These are phyloP conservation scores for Staurois parvus DNA, from an alignment of 2,797 vertebrate genomes.

Conservation along the genomic window DNA sequence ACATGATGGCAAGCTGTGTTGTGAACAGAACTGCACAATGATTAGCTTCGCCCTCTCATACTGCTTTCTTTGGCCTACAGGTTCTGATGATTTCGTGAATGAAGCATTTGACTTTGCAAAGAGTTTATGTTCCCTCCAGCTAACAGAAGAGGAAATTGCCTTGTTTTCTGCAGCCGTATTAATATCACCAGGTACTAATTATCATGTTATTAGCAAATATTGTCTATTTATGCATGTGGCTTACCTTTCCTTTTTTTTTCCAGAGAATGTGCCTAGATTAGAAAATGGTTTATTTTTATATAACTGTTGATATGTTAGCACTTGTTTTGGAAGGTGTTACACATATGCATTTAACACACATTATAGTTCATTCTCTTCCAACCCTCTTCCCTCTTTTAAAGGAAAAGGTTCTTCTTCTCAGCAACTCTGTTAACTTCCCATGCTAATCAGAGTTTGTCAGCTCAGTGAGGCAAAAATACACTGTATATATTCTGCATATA, in stretches of 20 bases:
- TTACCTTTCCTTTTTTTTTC: neutral
- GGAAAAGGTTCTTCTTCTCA: neutral
- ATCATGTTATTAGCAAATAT: constrained; percentile 5
- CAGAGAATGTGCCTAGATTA: neutral
- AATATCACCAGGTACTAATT: constrained; percentile 92
- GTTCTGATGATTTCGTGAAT: constrained; percentile 96
- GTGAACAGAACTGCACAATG: constrained; percentile 39
- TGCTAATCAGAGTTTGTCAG: neutral
- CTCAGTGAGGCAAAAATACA: neutral
- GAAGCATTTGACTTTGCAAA: constrained; percentile 98
- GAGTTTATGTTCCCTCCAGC: constrained; percentile 96
- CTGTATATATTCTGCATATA: neutral
- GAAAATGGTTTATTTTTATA: neutral
- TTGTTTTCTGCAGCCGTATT: constrained; percentile 98
- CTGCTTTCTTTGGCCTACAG: constrained; percentile 73
- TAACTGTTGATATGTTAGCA: neutral
- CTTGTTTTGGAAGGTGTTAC: neutral
- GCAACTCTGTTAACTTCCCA: neutral
- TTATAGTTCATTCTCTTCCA: neutral
- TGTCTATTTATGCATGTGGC: neutral
- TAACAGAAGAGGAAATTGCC: constrained; percentile 98
- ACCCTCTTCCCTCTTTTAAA: neutral
- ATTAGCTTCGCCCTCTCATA: constrained; percentile 62
- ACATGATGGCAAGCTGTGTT: constrained; percentile 22
- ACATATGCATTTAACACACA: neutral